Conservation (phyloP, 2,888 invertebrate genomes). For the Agonum fuliginosum region DNA sequence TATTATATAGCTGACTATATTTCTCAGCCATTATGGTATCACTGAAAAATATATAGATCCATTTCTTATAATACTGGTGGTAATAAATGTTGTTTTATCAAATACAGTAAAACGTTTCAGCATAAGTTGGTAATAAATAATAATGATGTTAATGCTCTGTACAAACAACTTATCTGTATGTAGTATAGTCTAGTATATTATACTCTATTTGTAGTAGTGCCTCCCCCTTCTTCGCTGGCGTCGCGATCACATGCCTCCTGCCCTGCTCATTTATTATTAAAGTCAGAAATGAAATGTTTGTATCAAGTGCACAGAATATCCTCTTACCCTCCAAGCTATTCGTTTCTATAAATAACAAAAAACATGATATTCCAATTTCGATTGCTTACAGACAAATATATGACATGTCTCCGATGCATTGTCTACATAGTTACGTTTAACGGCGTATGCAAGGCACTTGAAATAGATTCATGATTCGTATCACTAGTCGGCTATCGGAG, state of each 20-base stretch:
- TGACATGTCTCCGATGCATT: constrained; percentile 15
- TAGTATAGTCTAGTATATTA: neutral
- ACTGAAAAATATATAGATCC: no score
- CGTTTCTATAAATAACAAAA: constrained; percentile 58
- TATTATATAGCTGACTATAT: no score
- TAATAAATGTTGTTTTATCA: no score
- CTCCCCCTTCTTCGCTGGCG: no score
- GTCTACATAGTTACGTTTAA: constrained; percentile 3
- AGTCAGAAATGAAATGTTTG: constrained; percentile 51
- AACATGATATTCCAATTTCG: constrained; percentile 35
- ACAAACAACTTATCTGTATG: constrained; percentile 6
- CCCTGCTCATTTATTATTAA: constrained; percentile 55
- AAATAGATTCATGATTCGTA: constrained; percentile 25
- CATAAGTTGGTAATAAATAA: constrained; percentile 22
- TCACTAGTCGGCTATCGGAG: neutral
- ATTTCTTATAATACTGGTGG: no score
- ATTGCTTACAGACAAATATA: constrained; percentile 20
- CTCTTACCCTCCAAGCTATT: constrained; percentile 23
- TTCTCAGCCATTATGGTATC: no score
- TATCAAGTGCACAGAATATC: constrained; percentile 28
- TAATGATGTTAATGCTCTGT: neutral
- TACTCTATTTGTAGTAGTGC: neutral
- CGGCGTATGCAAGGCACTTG: constrained; percentile 24
- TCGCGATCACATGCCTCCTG: constrained; percentile 28
- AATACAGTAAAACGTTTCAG: constrained; percentile 2